Percentiles rank a stretch among this genome's conserved stretches.
These are phyloP conservation scores for Stenurella melanura DNA, from an alignment of 2,888 invertebrate genomes.

Conservation along the genomic window DNA sequence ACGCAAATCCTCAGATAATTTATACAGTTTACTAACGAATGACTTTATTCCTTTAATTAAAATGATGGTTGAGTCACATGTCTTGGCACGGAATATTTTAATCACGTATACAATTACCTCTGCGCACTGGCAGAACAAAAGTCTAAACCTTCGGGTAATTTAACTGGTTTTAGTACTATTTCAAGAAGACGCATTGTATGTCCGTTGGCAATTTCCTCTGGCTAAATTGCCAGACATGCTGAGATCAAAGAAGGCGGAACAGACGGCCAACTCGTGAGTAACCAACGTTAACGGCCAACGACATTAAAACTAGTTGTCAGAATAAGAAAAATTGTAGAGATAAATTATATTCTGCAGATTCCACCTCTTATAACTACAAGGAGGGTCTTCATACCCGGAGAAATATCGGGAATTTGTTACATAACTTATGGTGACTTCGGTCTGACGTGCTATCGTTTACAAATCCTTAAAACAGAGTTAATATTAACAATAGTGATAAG, in stretches of 20 bases:
- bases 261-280: slow-evolving; percentile 19
- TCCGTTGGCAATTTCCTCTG: slow-evolving; percentile 8
- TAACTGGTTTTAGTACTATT: slow-evolving; percentile 6
- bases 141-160: neutral
- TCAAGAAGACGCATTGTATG: slow-evolving; percentile 12
- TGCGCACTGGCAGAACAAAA: slow-evolving; percentile 2
- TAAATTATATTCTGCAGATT: neutral
- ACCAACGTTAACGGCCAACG: slow-evolving; percentile 30
- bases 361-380: neutral
- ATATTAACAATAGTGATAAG: too few relatives aligned
- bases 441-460: too few relatives aligned
- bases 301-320: slow-evolving; percentile 19
- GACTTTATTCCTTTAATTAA: neutral
- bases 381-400: too few relatives aligned
- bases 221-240: neutral
- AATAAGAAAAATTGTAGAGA: neutral
- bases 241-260: slow-evolving; percentile 33
- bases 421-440: too few relatives aligned
- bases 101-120: neutral
- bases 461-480: too few relatives aligned
- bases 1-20: neutral
- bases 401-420: too few relatives aligned
- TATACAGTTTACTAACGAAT: neutral
- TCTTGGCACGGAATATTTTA: neutral
- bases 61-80: neutral